These are phyloP conservation scores for Bibio marci DNA, from an alignment of 2,888 invertebrate genomes.

Conservation along the genomic window DNA sequence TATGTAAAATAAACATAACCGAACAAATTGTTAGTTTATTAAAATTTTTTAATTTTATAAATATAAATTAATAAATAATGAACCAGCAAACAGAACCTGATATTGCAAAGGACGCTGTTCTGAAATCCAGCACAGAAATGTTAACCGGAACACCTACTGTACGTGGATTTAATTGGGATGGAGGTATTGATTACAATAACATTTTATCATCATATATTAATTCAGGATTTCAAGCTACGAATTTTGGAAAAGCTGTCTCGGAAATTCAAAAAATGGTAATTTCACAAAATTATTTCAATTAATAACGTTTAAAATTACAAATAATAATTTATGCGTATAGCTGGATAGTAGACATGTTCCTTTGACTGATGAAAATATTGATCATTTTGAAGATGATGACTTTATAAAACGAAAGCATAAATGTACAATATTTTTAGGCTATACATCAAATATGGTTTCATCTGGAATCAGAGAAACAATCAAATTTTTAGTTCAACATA, in stretches of 20 bases:
- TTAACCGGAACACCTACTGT: conserved; percentile 51
- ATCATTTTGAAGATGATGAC: conserved; percentile 56
- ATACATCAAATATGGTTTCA: conserved; percentile 94
- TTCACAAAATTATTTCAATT: background rate
- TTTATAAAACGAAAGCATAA: conserved; percentile 58
- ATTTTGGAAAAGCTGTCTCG: conserved; percentile 74
- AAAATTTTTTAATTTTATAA: no score
- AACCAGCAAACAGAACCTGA: conserved; percentile 19
- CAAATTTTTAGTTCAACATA: conserved; percentile 68
- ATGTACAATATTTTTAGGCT: conserved; percentile 94
- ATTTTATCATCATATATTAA: conserved; percentile 61
- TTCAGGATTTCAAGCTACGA: conserved; percentile 96
- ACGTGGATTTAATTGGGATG: conserved; percentile 84
- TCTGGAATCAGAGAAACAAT: conserved; percentile 87
- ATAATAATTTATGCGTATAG: no score
- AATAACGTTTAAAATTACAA: background rate
- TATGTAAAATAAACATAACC: no score
- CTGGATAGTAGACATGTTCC: conserved; percentile 53
- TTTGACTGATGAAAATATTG: conserved; percentile 45
- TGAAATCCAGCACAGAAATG: conserved; percentile 48
- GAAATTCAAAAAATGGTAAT: conserved; percentile 83
- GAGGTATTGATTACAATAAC: conserved; percentile 69
- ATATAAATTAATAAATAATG: no score
- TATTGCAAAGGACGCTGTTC: conserved; percentile 50
- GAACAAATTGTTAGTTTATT: no score